phyloP scores from a whole-genome alignment of 2,113 vertebrate genomes.

The Istiophorus platypterus region DNA sequence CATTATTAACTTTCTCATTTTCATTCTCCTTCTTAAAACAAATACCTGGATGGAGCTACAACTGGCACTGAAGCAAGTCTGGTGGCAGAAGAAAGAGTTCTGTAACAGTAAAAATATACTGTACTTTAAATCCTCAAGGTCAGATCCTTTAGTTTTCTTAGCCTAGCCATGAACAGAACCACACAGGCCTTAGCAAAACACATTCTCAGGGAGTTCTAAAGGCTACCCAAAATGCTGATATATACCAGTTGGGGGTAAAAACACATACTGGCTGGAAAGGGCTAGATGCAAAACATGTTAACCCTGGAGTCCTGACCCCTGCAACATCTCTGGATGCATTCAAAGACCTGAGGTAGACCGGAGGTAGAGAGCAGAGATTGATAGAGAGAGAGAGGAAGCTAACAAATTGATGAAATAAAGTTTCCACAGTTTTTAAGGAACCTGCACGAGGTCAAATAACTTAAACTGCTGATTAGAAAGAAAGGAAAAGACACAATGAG shows the following conservation, averaged over 20 bases:
- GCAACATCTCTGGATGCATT: constrained; percentile 26
- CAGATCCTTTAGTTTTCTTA: constrained; percentile 46
- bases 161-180: constrained; percentile 38
- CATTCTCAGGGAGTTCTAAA: not conserved
- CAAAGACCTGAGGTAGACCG: constrained; percentile 3
- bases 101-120: constrained; percentile 59
- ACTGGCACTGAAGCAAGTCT: constrained; percentile 4
- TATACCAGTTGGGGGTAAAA: not conserved
- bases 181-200: constrained; percentile 37
- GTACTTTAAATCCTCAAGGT: constrained; percentile 39
- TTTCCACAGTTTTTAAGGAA: constrained; percentile 12
- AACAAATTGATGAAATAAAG: constrained; percentile 17
- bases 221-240: constrained; percentile 35
- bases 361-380: not conserved
- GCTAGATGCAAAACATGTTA: constrained; percentile 25
- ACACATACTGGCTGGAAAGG: constrained; percentile 4
- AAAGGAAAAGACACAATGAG: not conserved
- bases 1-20: constrained; percentile 61
- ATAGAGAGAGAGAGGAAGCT: not conserved
- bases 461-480: constrained; percentile 25
- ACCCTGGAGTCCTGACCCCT: constrained; percentile 40
- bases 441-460: constrained; percentile 5
- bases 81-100: constrained; percentile 10
- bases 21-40: constrained; percentile 64
- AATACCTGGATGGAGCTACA: constrained; percentile 36